Conservation (phyloP, 2,113 vertebrate genomes). For the Diphyllodes magnificus region DNA sequence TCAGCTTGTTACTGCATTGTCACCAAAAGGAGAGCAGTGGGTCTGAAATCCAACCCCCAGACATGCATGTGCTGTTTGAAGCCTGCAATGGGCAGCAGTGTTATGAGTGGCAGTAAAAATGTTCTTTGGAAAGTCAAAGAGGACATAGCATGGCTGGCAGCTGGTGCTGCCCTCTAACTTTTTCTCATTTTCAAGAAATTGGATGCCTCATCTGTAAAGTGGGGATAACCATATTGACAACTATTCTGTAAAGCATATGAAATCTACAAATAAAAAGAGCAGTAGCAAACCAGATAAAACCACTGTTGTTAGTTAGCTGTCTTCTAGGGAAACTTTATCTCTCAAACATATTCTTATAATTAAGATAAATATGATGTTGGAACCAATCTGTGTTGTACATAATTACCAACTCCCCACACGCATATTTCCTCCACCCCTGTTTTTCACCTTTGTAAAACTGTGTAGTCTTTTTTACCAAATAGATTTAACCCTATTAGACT, state of each 20-base stretch:
- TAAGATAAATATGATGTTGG: background rate
- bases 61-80: background rate
- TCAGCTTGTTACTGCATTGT: background rate
- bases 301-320: background rate
- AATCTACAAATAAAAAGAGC: background rate
- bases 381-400: background rate
- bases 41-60: background rate
- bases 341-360: background rate
- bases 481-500: background rate
- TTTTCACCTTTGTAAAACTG: background rate
- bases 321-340: background rate
- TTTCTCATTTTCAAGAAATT: background rate
- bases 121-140: background rate
- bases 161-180: background rate
- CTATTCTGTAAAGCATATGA: background rate
- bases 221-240: background rate
- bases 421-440: background rate
- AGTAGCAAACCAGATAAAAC: background rate
- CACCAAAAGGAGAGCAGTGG: background rate
- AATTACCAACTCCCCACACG: background rate
- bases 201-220: background rate
- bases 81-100: background rate
- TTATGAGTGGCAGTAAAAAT: background rate
- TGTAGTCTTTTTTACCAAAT: background rate
- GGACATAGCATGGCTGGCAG: background rate